Evolutionary conservation across 1,140 invertebrate species (phyloP), one percentile per base, ranked within the genome.

Genomic region (Mylabris phalerata): DNA sequence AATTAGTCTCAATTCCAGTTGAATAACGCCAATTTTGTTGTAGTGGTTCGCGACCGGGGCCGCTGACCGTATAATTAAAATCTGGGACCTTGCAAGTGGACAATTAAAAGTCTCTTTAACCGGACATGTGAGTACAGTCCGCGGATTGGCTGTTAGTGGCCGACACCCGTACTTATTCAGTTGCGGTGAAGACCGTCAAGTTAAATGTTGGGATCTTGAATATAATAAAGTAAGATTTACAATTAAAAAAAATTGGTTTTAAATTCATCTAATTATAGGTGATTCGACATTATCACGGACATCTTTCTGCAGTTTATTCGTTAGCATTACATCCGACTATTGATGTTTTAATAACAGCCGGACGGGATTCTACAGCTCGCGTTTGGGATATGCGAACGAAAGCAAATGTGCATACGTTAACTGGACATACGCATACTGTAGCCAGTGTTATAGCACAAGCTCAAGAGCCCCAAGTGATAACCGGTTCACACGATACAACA

Each of bases 351-450:
- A 84, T 97, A 24, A 92, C 95, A 5, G 93, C 92, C 54, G 95
- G 95, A 0, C 79, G 97, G 61, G 97, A 99, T 80, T 92, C 92
- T 1, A 96, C 94, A 0, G 95, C 92, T 0, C 81, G 97, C 61
- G 92, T 98, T 40, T 99, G 97, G 97, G 97, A 99, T 75, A 96
- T 99, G 89, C 80, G 98, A 50, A 98, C 95, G 2, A 99, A 99
- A 78, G 95, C 95, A 2, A 98, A 98, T 78, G 90, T 99, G 50
- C 95, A 98, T 74, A 97, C 93, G 3, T 79, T 99, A 6, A 82
- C 86, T n/a, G 97, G 96, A 0, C 97, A 99, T 73, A 93, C 93
- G 6, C 98, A 98, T 73, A 99, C 97, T 10, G 90, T 99, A 9
- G 95, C 95, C 10, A 92, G 90, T 70, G 90, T 98, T 0, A 86